phyloP scores from a whole-genome alignment of 2,113 vertebrate species.

The Xiphophorus couchianus region DNA sequence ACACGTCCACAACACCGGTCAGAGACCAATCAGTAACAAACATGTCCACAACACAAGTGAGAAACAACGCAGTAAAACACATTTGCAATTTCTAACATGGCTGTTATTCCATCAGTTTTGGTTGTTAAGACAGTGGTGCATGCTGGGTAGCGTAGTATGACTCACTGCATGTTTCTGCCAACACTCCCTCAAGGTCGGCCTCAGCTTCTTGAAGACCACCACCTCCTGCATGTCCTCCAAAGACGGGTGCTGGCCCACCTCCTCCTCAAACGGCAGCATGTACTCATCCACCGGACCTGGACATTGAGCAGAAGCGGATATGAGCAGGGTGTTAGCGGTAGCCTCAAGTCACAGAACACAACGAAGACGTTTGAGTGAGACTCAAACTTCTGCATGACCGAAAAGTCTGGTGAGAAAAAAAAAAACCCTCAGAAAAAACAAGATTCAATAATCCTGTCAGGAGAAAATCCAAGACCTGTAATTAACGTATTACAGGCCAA shows the following conservation, averaged over 20 bases:
- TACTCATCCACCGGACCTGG: conserved; percentile 96
- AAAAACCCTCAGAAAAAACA: no score
- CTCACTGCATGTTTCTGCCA: conserved; percentile 98
- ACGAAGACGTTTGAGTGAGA: no score
- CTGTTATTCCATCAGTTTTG: no score
- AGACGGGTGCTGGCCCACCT: conserved; percentile 96
- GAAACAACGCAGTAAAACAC: background rate
- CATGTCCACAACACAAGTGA: background rate
- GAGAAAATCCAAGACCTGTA: no score
- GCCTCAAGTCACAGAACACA: no score
- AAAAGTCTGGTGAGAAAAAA: no score
- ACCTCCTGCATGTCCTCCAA: conserved; percentile 99
- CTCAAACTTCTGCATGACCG: no score
- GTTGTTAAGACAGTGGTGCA: background rate
- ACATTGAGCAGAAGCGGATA: background rate
- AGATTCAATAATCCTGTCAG: no score
- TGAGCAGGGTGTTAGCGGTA: no score
- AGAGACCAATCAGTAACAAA: background rate
- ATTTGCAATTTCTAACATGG: no score
- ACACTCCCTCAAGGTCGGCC: conserved; percentile 92
- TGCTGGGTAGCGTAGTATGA: background rate
- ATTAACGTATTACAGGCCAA: no score
- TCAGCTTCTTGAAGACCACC: conserved; percentile 97
- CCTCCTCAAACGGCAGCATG: conserved; percentile 97
- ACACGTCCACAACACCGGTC: background rate